These are phyloP conservation scores for Mactromeris polynyma DNA, from an alignment of 2,888 invertebrate genomes.

Conservation along the genomic window DNA sequence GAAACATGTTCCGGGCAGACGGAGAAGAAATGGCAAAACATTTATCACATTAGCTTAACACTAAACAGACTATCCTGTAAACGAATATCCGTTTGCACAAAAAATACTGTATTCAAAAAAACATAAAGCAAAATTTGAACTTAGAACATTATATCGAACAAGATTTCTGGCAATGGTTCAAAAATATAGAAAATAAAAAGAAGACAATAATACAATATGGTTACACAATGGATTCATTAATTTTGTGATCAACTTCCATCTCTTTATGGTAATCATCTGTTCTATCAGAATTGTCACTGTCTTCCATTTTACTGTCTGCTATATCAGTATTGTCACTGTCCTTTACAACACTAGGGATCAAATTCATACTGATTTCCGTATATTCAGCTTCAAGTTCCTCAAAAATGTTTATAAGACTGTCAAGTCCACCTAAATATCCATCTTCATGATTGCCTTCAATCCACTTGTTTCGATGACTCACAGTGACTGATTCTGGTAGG, in stretches of 20 bases:
- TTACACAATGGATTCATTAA: conserved; percentile 18
- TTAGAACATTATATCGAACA: neutral
- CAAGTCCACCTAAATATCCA: conserved; percentile 96
- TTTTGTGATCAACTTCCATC: conserved; percentile 6
- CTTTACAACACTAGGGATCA: conserved; percentile 1
- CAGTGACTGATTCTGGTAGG: conserved; percentile 90
- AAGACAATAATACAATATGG: neutral
- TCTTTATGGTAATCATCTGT: neutral
- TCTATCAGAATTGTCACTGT: neutral
- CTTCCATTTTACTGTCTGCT: neutral
- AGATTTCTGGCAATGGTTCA: neutral
- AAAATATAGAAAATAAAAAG: neutral
- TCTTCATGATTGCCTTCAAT: conserved; percentile 97
- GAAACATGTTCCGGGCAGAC: neutral
- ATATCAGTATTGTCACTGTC: conserved; percentile 10
- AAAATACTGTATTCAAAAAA: neutral
- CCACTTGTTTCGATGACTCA: conserved; percentile 95
- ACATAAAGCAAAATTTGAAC: conserved; percentile 14
- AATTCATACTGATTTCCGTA: neutral
- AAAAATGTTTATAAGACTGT: conserved; percentile 95
- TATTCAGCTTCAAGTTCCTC: conserved; percentile 75
- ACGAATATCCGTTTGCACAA: neutral
- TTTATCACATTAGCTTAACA: neutral
- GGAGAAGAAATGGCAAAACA: neutral
- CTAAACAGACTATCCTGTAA: neutral